Conservation (phyloP, 2,113 vertebrate species). For the Uria lomvia region DNA sequence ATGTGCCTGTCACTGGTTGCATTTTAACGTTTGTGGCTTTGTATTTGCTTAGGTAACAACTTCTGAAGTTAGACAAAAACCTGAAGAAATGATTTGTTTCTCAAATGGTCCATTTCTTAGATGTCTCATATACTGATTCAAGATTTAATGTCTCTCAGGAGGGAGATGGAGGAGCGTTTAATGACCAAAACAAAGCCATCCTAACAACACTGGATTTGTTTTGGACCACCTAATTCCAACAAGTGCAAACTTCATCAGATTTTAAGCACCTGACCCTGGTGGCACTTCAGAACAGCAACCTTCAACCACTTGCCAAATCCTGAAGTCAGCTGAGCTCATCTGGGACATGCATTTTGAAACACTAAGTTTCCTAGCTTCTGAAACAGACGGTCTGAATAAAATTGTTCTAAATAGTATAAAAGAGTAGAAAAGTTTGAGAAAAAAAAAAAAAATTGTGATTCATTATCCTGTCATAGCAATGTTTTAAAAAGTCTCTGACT, state of each 20-base stretch:
- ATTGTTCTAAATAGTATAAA: neutral
- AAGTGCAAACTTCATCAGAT: neutral
- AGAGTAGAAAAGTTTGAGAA: neutral
- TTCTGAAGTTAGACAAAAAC: neutral
- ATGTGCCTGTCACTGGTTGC: neutral
- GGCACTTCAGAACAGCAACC: neutral
- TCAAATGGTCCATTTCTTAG: neutral
- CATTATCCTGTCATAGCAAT: neutral
- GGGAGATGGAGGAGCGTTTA: neutral
- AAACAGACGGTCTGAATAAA: neutral
- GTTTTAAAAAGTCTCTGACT: neutral
- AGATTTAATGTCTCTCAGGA: neutral
- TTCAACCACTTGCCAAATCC: neutral
- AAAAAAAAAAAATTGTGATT: neutral
- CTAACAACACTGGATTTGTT: neutral
- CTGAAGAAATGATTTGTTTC: neutral
- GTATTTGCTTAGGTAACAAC: neutral
- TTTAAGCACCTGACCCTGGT: neutral
- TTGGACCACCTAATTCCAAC: neutral
- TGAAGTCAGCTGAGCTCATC: neutral
- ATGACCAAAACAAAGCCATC: neutral
- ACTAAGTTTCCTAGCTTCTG: neutral
- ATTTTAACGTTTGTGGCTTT: constrained; percentile 6
- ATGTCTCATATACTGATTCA: neutral
- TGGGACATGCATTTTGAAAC: neutral